Base-by-base conservation (phyloP, 2,113 vertebrate species). In the Tinamus guttatus region DNA sequence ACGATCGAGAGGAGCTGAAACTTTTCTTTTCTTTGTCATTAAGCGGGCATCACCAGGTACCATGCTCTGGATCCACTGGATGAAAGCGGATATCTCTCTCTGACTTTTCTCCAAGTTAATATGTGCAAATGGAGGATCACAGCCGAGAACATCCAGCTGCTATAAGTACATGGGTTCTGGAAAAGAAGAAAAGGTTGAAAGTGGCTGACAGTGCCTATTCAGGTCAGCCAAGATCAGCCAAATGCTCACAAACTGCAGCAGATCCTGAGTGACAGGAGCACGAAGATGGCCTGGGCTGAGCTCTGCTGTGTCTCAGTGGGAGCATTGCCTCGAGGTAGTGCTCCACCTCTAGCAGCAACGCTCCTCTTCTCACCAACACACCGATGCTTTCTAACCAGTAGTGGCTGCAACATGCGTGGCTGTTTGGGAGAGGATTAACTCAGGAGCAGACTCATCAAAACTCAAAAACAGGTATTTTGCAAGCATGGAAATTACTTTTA, bases 351-450 rank as follows among this genome's bases (percentile, higher is more conserved):
- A 83, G 71, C 9, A 0, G 75, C 63, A 69, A 11, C 0, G 2
- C 81, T 94, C 54, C 88, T 78, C 83, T 93, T 84, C 90, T 97
- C 95, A 95, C 64, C 69, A 83, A 88, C 83, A 86, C 76, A 36
- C 21, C 75, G 77, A 58, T 58, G 54, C 54, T 32, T 7, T 60
- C 73, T 81, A 85, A 95, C 78, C 75, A 94, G 94, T 93, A 94
- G 94, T 81, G 92, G 83, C 90, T 93, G 90, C 60, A 60, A 77
- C 85, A 89, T 0, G 2, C 77, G 77, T 90, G 60, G 75, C 81
- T 93, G 52, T 93, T 75, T 79, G 77, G 77, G 69, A 81, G 8
- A 38, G 73, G 73, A 75, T 56, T 84, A 97, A 87, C 77, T 68
- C 34, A 30, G 86, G 38, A 68, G 47, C 34, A 84, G 85, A 93